Percentiles rank a stretch among this genome's conserved stretches.
Evolutionary conservation across 2,888 invertebrate genomes (phyloP).

Genomic region (Sarcophaga subvicina): DNA sequence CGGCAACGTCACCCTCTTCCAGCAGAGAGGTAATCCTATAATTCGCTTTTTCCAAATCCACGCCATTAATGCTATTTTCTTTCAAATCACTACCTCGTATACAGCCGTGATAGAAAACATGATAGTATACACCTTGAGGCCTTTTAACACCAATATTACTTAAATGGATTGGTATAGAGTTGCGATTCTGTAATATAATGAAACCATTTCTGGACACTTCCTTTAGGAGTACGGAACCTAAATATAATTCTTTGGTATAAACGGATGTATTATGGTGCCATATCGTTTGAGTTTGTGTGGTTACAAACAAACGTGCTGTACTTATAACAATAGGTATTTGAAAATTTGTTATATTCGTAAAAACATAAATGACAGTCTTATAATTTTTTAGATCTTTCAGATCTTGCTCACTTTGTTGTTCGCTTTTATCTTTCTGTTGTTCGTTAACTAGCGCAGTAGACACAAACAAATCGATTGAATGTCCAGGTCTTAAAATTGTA

Average conservation of each 20-base stretch:
- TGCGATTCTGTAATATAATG: conserved; percentile 78
- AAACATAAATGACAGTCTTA: conserved; percentile 78
- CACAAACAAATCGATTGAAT: conserved; percentile 73
- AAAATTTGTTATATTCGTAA: conserved; percentile 83
- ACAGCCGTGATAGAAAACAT: conserved; percentile 84
- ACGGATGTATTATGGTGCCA: conserved; percentile 70
- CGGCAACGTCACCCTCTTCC: conserved; percentile 75
- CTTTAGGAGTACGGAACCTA: conserved; percentile 79
- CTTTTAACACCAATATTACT: conserved; percentile 79
- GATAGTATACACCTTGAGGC: conserved; percentile 77
- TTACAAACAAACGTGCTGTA: conserved; percentile 81
- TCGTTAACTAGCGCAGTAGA: conserved; percentile 57
- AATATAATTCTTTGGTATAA: conserved; percentile 77
- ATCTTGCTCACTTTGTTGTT: conserved; percentile 74
- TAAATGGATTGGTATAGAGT: conserved; percentile 79
- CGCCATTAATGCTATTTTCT: conserved; percentile 63
- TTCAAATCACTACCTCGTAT: conserved; percentile 72
- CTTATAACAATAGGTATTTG: conserved; percentile 82
- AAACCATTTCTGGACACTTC: conserved; percentile 79
- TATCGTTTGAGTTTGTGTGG: conserved; percentile 74
- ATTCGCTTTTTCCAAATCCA: conserved; percentile 66
- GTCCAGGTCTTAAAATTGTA: conserved; percentile 75
- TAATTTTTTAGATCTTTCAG: conserved; percentile 73
- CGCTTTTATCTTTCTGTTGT: conserved; percentile 72
- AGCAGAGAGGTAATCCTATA: conserved; percentile 75